Evolutionary conservation across 2,797 vertebrate genomes (phyloP).

Genomic region (Hapalemur alaotrensis): DNA sequence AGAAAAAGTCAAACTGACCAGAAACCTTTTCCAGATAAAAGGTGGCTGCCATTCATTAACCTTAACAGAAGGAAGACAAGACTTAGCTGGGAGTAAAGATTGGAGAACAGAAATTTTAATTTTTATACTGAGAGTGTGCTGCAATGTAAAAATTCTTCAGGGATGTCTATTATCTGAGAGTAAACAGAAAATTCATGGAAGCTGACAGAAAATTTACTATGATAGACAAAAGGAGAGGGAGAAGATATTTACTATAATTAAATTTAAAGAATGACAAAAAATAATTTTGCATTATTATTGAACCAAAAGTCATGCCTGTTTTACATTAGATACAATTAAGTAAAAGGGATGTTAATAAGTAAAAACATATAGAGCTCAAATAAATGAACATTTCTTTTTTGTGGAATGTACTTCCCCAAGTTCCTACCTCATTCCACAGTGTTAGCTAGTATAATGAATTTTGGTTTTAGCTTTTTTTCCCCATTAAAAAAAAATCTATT

Average conservation of each 20-base stretch:
- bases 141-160: background rate
- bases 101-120: background rate
- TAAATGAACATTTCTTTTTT: background rate
- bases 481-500: background rate
- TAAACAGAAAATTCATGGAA: background rate
- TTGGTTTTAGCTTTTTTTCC: background rate
- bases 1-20: background rate
- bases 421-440: background rate
- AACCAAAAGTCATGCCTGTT: background rate
- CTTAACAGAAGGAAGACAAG: background rate
- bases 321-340: background rate
- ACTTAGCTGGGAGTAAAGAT: background rate
- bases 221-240: background rate
- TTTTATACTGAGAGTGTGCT: background rate
- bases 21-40: background rate
- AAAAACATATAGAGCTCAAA: background rate
- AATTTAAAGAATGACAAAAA: background rate
- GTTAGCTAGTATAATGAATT: background rate
- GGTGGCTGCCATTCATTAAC: no score
- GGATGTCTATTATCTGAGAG: background rate
- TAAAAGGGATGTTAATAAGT: background rate
- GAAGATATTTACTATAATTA: background rate
- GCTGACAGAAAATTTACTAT: background rate
- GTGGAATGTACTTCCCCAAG: rapidly evolving
- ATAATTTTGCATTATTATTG: background rate